Base-by-base conservation (phyloP, 2,113 vertebrate genomes). In the Tretioscincus oriximinensis region DNA sequence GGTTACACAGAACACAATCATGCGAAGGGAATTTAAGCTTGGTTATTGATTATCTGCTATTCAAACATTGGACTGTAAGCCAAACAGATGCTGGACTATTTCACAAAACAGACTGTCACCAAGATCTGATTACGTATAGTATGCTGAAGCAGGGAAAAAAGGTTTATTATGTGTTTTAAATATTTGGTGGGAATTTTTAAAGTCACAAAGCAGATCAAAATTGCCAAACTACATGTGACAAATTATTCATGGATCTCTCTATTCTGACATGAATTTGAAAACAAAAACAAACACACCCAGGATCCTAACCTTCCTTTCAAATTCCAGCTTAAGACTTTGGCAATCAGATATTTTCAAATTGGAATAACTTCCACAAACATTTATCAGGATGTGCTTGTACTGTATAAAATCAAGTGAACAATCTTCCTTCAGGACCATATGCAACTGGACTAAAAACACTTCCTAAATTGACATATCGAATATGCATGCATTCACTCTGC, bases 71-170 rank as follows among this genome's bases (percentile, higher is more conserved):
- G 54, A 47, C 31, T 65, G 60, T 65, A 5, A 76, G 26, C 49
- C 72, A 73, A 73, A 31, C n/a, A 64, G 61, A 76, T n/a, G 74
- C 20, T 76, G 74, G 61, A 47, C 21, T 16, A n/a, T 18, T 76
- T 76, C 41, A 31, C 51, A 71, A 71, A 4, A 49, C 22, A 49
- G 69, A 24, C 69, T 49, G 14, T 49, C 69, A 71, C 45, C 45
- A 71, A 49, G 69, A 45, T 49, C 10, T 22, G 12, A 11, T 10
- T 71, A 45, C 41, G 24, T 26, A n/a, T 71, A 49, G 22, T 2
- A 2, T 9, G 18, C 8, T 41, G 24, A 9, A 35, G 29, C 35
- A 41, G 24, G 28, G 14, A 28, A 29, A 28, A 66, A 65, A 65
- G 11, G 26, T n/a, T 29, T 14, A 66, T 14, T 29, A 66, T 28